Percentiles rank a stretch among this genome's conserved stretches.
Evolutionary conservation across 2,113 vertebrate genomes (phyloP).

Genomic region (Phaethornis superciliosus): DNA sequence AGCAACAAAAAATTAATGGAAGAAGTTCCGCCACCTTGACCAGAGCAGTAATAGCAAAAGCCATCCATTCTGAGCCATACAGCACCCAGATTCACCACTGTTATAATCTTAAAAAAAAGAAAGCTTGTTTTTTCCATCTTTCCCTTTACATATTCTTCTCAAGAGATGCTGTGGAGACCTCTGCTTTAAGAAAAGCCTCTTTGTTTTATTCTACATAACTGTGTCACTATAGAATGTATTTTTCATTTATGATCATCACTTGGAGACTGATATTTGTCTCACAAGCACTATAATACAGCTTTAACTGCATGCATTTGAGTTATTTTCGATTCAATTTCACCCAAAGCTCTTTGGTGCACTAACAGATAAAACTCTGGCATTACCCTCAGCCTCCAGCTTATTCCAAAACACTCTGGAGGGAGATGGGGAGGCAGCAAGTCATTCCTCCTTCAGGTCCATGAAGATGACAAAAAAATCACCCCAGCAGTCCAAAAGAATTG

Average conservation of each 20-base stretch:
- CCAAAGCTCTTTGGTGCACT: neutral
- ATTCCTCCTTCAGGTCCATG: neutral
- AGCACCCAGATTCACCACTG: slow-evolving; percentile 69
- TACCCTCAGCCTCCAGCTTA: neutral
- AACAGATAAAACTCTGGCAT: neutral
- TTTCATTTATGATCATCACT: neutral
- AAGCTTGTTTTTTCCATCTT: neutral
- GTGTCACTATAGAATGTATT: neutral
- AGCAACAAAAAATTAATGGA: slow-evolving; percentile 62
- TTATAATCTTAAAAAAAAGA: neutral
- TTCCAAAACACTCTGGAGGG: neutral
- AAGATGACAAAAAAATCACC: neutral
- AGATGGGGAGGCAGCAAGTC: neutral
- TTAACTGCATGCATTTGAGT: neutral
- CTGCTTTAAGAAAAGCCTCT: neutral
- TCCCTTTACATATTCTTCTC: neutral
- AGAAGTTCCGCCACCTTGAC: slow-evolving; percentile 74
- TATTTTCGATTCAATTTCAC: neutral
- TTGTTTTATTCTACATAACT: neutral
- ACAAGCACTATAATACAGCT: neutral
- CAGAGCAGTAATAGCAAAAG: slow-evolving; percentile 77
- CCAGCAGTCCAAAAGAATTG: neutral
- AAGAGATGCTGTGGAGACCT: neutral
- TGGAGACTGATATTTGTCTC: neutral
- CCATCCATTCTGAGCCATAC: slow-evolving; percentile 80